Evolutionary conservation across 2,888 invertebrate genomes (phyloP).

Genomic region (Crioceris asparagi): DNA sequence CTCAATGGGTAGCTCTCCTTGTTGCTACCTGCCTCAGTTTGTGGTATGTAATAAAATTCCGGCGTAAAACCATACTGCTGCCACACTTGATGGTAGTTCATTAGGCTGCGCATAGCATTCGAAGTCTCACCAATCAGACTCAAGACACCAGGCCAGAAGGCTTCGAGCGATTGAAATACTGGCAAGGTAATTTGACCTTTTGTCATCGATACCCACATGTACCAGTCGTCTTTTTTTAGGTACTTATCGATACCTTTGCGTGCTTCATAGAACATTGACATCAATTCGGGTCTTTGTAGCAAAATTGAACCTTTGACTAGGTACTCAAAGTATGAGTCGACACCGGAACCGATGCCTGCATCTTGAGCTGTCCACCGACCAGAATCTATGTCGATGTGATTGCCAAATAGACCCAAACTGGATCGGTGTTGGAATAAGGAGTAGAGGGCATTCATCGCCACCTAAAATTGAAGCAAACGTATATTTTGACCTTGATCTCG

Average conservation of each 20-base stretch:
- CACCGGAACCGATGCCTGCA: conserved; percentile 92
- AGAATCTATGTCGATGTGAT: conserved; percentile 90
- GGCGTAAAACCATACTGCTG: conserved; percentile 96
- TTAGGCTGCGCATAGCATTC: conserved; percentile 83
- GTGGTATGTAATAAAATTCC: conserved; percentile 93
- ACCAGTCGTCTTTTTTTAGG: conserved; percentile 93
- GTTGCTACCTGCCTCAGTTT: conserved; percentile 71
- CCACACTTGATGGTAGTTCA: conserved; percentile 96
- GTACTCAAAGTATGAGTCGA: conserved; percentile 98
- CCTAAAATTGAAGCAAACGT: conserved; percentile 38
- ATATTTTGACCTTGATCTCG: too few relatives aligned
- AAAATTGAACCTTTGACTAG: conserved; percentile 91
- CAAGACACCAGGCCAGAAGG: conserved; percentile 96
- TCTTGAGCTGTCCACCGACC: conserved; percentile 97
- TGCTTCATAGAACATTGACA: conserved; percentile 82
- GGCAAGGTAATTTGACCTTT: conserved; percentile 92
- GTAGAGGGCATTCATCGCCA: conserved; percentile 84
- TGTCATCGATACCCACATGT: conserved; percentile 98
- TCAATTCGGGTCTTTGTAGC: conserved; percentile 73
- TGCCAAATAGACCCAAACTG: conserved; percentile 81
- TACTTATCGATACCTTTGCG: conserved; percentile 70
- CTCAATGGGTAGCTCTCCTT: conserved; percentile 88
- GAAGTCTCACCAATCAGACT: conserved; percentile 79
- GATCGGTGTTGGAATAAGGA: conserved; percentile 81
- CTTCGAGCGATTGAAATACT: conserved; percentile 96